A percentile compares a stretch with the other conserved stretches of the same genome.
phyloP scores from a whole-genome alignment of 2,113 vertebrate species.

The Poeciliopsis prolifica region DNA sequence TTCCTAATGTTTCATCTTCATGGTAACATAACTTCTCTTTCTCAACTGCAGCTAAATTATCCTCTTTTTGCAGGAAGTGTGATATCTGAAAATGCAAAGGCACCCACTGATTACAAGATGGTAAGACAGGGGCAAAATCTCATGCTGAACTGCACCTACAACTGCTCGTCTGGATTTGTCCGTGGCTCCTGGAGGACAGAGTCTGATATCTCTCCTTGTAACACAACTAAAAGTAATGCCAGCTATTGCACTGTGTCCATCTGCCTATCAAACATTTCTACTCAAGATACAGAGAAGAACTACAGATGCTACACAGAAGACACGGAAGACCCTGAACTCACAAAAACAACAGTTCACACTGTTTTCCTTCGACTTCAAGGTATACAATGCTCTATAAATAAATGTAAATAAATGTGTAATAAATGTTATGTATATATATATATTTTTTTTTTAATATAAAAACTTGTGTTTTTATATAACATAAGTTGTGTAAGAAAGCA shows the following conservation, averaged over 20 bases:
- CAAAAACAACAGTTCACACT: constrained; percentile 34
- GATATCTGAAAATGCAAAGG: constrained; percentile 11
- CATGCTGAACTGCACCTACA: constrained; percentile 74
- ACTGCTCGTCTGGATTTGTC: constrained; percentile 76
- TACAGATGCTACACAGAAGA: constrained; percentile 68
- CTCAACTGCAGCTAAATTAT: neutral
- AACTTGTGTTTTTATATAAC: neutral
- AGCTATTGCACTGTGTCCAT: constrained; percentile 58
- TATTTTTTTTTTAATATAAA: too few species aligned
- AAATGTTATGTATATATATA: too few species aligned
- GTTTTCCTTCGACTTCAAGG: constrained; percentile 64
- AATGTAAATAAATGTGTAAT: too few species aligned
- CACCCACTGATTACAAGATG: constrained; percentile 12
- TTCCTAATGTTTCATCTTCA: neutral
- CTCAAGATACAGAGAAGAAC: constrained; percentile 49
- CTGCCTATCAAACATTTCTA: constrained; percentile 45
- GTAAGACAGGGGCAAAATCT: constrained; percentile 55
- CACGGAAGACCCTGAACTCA: constrained; percentile 47
- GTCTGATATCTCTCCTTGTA: constrained; percentile 7
- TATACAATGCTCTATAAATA: constrained; percentile 18
- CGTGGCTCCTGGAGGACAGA: constrained; percentile 65
- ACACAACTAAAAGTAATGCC: neutral
- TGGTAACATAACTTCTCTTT: neutral
- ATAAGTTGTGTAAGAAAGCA: neutral
- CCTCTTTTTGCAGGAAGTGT: constrained; percentile 56